phyloP scores from a whole-genome alignment of 2,797 vertebrate genomes.

The Coregonus sp. region DNA sequence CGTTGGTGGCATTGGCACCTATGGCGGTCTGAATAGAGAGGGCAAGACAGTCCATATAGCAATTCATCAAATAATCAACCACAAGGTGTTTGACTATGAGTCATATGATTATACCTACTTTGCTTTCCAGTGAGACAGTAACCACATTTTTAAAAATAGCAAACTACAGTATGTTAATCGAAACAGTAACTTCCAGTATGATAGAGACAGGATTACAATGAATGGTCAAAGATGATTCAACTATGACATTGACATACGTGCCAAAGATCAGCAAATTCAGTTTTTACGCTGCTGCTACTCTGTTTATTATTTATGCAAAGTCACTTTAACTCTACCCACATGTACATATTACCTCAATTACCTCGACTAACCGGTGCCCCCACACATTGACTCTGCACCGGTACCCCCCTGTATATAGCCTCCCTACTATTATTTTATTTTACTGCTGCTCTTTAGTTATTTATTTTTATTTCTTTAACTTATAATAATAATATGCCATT shows the following conservation, averaged over 20 bases:
- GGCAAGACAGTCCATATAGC: not conserved
- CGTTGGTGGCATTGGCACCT: slow-evolving; percentile 77
- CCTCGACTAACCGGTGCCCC: no score
- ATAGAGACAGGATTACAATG: not conserved
- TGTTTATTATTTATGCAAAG: no score
- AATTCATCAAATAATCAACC: not conserved
- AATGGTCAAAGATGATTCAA: not conserved
- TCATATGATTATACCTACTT: not conserved
- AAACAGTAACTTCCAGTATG: not conserved
- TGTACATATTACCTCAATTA: no score
- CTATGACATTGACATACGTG: not conserved
- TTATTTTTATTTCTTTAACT: no score
- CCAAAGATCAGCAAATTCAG: not conserved
- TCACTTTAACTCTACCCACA: no score
- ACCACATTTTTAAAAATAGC: not conserved
- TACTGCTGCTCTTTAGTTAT: no score
- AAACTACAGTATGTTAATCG: not conserved
- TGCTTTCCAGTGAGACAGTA: not conserved
- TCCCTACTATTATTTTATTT: no score
- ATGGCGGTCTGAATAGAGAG: slow-evolving; percentile 72
- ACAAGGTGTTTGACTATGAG: not conserved
- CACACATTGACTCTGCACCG: no score
- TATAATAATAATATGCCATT: no score
- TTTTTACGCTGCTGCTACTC: no score
- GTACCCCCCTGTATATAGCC: no score